Conservation (phyloP, 2,797 vertebrate species). For the Novumbra hubbsi region DNA sequence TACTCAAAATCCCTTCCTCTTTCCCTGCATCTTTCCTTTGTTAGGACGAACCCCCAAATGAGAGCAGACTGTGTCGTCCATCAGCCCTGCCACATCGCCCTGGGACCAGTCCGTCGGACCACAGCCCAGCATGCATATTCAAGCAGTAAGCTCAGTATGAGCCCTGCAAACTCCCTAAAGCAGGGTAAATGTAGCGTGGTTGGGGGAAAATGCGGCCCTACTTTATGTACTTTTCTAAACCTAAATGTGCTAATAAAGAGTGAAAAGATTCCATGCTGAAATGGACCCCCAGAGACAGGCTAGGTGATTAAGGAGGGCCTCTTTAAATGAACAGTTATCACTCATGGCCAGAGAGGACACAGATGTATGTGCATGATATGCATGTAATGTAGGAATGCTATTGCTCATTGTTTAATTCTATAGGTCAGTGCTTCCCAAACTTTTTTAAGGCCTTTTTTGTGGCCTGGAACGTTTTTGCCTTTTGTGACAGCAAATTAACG, state of each 20-base stretch:
- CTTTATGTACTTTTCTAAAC: conserved; percentile 56
- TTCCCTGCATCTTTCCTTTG: conserved; percentile 49
- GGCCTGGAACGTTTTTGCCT: too few relatives aligned
- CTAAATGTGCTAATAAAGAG: conserved; percentile 82
- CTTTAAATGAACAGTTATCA: conserved; percentile 71
- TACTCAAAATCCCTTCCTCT: conserved; percentile 45
- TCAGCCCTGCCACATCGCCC: conserved; percentile 62
- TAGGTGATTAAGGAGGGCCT: conserved; percentile 77
- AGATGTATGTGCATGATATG: conserved; percentile 38
- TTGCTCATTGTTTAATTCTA: background rate
- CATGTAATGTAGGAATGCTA: background rate
- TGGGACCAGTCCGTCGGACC: conserved; percentile 32
- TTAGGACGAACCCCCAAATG: conserved; percentile 67
- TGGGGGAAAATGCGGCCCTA: conserved; percentile 58
- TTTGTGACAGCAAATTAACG: too few relatives aligned
- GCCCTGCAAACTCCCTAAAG: conserved; percentile 42
- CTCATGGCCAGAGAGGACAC: conserved; percentile 61
- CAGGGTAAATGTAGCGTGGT: conserved; percentile 59
- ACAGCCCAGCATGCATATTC: conserved; percentile 67
- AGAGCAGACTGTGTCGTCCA: conserved; percentile 66
- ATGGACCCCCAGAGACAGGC: conserved; percentile 66
- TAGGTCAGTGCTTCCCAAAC: background rate
- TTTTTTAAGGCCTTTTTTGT: too few relatives aligned
- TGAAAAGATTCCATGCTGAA: conserved; percentile 69
- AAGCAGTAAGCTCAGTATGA: conserved; percentile 53